Evolutionary conservation across 2,113 vertebrate genomes (phyloP), one percentile per base, ranked within the genome.

Genomic region (Saccopteryx leptura): DNA sequence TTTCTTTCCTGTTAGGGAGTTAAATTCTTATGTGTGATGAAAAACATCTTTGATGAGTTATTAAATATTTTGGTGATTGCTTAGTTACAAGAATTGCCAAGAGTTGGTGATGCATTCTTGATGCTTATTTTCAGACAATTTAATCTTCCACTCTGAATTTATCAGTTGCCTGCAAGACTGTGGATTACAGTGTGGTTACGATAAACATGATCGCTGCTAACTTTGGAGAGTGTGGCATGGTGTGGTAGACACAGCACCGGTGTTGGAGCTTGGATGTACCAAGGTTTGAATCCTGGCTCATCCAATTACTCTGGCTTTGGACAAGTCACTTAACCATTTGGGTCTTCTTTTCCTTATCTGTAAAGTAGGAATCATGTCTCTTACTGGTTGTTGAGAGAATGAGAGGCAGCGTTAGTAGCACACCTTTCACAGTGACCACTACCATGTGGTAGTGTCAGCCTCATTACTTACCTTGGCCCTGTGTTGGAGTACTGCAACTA

Each of bases 11-110:
- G 94, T 94, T 78, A 85, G 61, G 91, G 94, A 97, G 95, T 95
- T 96, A 88, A 97, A 89, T 95, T 97, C 68, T 86, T 90, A 72
- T 23, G 74, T 81, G 76, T 89, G 31, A 83, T 95, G 79, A 86
- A 87, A 95, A 96, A 88, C 68, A 96, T 94, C 58, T 91, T 81
- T 93, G 82, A 83, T 26, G 54, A 89, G 33, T 95, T 97, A 79
- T 83, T 94, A 92, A 97, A 96, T 96, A 94, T 96, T 97, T 96
- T 91, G 81, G 65, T 93, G 94, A 97, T 95, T 91, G 94, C 96
- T 96, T 91, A 94, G 94, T 89, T 94, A 95, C 89, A n/a, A 56
- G 85, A 74, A 88, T 96, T 96, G 65, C 94, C 83, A 95, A 88
- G 92, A 90, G 87, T 23, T 91, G 72, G 50, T 74, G 33, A 24